Conservation (phyloP, 2,113 vertebrate species). For the Coryphaenoides rupestris region DNA sequence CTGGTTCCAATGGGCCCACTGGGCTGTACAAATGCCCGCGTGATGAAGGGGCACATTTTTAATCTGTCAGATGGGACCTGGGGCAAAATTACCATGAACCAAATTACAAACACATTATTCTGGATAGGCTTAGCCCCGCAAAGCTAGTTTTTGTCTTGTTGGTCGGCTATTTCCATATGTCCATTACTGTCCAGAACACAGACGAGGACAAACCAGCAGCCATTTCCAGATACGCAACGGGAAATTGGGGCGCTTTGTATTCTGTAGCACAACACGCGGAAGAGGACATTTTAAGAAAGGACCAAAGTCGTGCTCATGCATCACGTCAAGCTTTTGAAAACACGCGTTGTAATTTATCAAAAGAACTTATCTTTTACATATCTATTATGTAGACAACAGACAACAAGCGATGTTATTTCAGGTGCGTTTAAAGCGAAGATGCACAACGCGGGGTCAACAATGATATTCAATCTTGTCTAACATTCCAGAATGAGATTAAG, state of each 20-base stretch:
- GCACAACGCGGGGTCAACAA: too few relatives aligned
- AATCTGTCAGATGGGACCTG: constrained; percentile 47
- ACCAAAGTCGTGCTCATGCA: background rate
- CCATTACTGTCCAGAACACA: background rate
- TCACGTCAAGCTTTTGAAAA: background rate
- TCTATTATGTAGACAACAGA: background rate
- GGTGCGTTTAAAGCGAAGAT: too few relatives aligned
- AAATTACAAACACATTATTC: constrained; percentile 28
- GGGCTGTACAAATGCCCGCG: constrained; percentile 60
- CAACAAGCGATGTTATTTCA: too few relatives aligned
- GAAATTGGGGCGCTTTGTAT: background rate
- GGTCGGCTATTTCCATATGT: constrained; percentile 22
- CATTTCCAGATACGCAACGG: background rate
- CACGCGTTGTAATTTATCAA: background rate
- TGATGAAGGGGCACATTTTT: constrained; percentile 50
- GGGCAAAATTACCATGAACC: constrained; percentile 46
- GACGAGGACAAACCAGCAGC: background rate
- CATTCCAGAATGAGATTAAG: too few relatives aligned
- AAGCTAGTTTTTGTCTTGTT: constrained; percentile 14
- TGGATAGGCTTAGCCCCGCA: background rate
- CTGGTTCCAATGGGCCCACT: constrained; percentile 44
- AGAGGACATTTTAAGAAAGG: background rate
- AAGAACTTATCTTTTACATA: background rate
- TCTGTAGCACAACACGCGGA: background rate
- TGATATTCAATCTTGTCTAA: too few relatives aligned